A percentile compares a stretch with the other conserved stretches of the same genome.
Conservation (phyloP, 1,140 invertebrate species). For the Halictus rubicundus region DNA sequence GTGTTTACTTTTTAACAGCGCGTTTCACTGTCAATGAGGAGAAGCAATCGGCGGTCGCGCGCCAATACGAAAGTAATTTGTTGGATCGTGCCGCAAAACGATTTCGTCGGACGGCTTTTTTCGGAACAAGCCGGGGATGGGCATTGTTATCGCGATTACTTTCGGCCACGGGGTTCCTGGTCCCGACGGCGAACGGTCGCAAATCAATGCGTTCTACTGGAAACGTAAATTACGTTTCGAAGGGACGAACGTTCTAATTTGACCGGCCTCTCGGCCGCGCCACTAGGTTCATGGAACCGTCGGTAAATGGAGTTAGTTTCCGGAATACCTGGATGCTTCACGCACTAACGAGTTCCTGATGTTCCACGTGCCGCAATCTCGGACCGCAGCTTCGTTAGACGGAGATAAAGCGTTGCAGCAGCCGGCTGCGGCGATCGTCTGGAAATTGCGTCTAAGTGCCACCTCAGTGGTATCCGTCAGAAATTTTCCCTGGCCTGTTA, state of each 20-base stretch:
- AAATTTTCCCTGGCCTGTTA: constrained; percentile 38
- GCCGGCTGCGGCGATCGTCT: constrained; percentile 39
- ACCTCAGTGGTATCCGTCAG: constrained; percentile 29
- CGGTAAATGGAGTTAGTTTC: constrained; percentile 68
- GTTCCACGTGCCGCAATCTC: constrained; percentile 59
- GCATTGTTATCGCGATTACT: constrained; percentile 8
- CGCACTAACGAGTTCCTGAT: constrained; percentile 66
- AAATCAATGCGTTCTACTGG: constrained; percentile 52
- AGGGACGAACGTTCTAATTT: constrained; percentile 67
- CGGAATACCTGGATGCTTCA: constrained; percentile 63
- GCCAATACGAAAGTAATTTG: constrained; percentile 25
- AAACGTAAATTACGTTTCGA: constrained; percentile 66
- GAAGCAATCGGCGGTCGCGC: constrained; percentile 7
- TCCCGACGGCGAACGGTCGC: constrained; percentile 8
- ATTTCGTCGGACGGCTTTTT: not conserved
- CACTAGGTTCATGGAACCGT: constrained; percentile 25
- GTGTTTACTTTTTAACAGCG: not conserved
- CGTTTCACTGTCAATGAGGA: not conserved
- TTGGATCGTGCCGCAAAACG: not conserved
- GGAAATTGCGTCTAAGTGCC: constrained; percentile 47
- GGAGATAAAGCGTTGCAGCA: constrained; percentile 53
- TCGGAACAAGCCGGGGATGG: not conserved
- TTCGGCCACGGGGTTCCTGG: not conserved
- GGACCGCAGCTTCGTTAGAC: constrained; percentile 58
- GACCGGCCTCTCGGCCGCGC: constrained; percentile 21